Evolutionary conservation across 35 echinoderm and acorn worm genomes (phyloP), one percentile per base, ranked within the genome.

Genomic region (Hemicentrotus pulcherrimus): DNA sequence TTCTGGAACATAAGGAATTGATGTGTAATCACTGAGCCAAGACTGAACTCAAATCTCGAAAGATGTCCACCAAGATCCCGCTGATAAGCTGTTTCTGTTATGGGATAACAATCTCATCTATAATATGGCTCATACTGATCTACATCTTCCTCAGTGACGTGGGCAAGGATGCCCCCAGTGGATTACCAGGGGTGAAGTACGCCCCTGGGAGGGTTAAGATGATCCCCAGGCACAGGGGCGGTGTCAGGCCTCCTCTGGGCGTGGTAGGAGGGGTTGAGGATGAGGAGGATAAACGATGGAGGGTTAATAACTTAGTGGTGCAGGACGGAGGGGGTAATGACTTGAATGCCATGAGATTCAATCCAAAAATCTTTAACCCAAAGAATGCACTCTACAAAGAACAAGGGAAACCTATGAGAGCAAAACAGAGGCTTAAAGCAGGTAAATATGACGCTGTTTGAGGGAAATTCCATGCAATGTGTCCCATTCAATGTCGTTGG

Each of bases 11-110:
- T 78, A 4, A 78, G 22, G 65, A 28, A n/a, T 78, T 78, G 19
- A 22, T n/a, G 7, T 78, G 65, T 28, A 78, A 22, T 4, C 61
- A 70, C 24, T 6, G 16, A 24, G 18, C 16, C 65, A 4, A 22
- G 24, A n/a, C 22, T 78, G 65, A 28, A 28, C 65, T 78, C 65
- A 22, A n/a, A 22, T 28, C 28, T 78, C 65, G 0, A 18, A 78
- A 78, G 65, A 78, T 78, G 65, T 78, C 65, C 28, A 90, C 91
- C 30, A 93, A 93, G 24, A 18, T 47, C 48, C 16, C 46, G 30
- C 91, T 93, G 91, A 31, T 96, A 46, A 86, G 96, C 6, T 96
- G 96, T 47, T 95, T 96, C 47, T 96, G 96, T 46, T 96, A 95
- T 92, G 96, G 96, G 28, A 94, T 96, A 9, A 28, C 88, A 6